Base-by-base conservation (phyloP, 2,888 invertebrate species). In the Anoplius nigerrimus region DNA sequence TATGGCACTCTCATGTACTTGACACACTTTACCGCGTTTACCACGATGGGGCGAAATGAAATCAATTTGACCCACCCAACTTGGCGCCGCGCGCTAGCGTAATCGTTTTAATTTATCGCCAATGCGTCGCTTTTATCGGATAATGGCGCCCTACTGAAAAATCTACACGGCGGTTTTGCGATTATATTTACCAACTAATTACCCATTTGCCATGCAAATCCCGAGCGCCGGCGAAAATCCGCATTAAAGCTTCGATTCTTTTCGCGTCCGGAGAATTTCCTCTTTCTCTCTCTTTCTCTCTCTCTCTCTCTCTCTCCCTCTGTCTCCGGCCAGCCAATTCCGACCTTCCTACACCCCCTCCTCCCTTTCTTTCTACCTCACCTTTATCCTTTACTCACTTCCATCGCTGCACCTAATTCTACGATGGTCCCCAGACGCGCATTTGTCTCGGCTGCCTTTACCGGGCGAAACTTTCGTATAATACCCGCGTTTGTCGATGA, bases 141-240 rank as follows among this genome's bases (percentile, higher is more conserved):
- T 45, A 72, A 72, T 16, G 62, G 57, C 69, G 24, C n/a, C 43
- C 15, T 5, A 8, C 27, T 43, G 43, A 52, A 54, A 13, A 34
- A 34, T 34, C 34, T n/a, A 22, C 51, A 16, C 8, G 11, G 51
- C 55, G 61, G 21, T 27, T 46, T 62, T 51, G 27, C 55, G 55
- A 73, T 64, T 69, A 72, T 74, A 68, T 68, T 71, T 73, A 58
- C 67, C 52, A 66, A 62, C 61, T 73, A 73, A 74, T 73, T 74
- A 70, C 70, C 71, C 66, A 73, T 74, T 74, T 67, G 62, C 64
- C 57, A 70, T 74, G 69, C 66, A 72, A 72, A 74, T 73, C 48
- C 62, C n/a, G 24, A 20, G 34, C 48, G 4, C 55, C 48, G 66
- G 15, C 34, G 62, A 58, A 46, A 64, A 66, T 69, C 63, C 52